phyloP scores from a whole-genome alignment of 2,888 invertebrate species.

The Caenorhabditis imperialis region DNA sequence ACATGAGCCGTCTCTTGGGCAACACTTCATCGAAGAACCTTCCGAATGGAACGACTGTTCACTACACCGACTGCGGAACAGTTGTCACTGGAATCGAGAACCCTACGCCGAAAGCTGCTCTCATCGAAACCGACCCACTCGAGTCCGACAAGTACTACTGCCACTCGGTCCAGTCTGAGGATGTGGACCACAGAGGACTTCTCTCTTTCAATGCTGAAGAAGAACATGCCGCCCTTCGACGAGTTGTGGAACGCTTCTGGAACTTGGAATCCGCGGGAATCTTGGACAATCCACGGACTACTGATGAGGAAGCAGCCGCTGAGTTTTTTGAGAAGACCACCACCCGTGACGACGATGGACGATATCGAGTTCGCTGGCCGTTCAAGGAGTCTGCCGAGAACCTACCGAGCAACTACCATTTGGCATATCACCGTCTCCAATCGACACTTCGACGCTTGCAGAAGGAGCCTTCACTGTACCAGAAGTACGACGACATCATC shows the following conservation, averaged over 20 bases:
- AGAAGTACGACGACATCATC: slow-evolving; percentile 28
- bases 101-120: slow-evolving; percentile 12
- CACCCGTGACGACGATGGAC: slow-evolving; percentile 17
- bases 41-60: no score
- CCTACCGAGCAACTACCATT: slow-evolving; percentile 7
- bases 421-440: slow-evolving; percentile 15
- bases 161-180: no score
- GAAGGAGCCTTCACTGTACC: neutral
- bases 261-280: slow-evolving; percentile 16
- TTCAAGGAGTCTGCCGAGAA: neutral
- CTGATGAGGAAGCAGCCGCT: slow-evolving; percentile 20
- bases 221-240: slow-evolving; percentile 3
- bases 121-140: no score
- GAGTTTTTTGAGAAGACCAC: slow-evolving; percentile 24
- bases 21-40: no score
- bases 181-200: slow-evolving; percentile 18
- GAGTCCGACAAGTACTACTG: no score
- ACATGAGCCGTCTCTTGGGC: no score
- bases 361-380: slow-evolving; percentile 17
- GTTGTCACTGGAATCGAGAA: no score
- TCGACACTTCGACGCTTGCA: neutral
- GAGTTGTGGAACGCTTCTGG: slow-evolving; percentile 19
- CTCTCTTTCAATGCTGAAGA: neutral
- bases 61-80: no score
- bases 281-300: slow-evolving; percentile 8